A percentile compares a stretch with the other conserved stretches of the same genome.
These are phyloP conservation scores for Microcebus ravelobensis DNA, from an alignment of 2,113 vertebrate species.

Conservation along the genomic window DNA sequence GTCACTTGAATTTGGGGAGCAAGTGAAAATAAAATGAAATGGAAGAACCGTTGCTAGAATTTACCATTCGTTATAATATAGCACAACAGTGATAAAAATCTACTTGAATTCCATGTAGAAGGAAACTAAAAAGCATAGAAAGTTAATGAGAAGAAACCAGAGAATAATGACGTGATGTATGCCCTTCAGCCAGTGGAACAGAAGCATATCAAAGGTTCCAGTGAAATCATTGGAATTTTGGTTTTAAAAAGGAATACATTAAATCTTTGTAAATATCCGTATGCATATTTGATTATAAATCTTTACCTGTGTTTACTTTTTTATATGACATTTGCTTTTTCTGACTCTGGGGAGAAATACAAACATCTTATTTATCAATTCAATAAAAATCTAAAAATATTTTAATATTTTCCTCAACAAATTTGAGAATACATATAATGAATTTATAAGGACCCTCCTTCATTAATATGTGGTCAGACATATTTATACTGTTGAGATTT, in stretches of 20 bases:
- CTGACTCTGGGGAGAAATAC: slow-evolving; percentile 52
- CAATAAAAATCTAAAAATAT: slow-evolving; percentile 79
- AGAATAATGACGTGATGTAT: not conserved
- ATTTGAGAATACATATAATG: not conserved
- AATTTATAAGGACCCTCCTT: not conserved
- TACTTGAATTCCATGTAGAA: not conserved
- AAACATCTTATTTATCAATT: slow-evolving; percentile 75
- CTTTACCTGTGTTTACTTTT: slow-evolving; percentile 68
- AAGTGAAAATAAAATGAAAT: not conserved
- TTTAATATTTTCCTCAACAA: slow-evolving; percentile 67
- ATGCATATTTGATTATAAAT: slow-evolving; percentile 56
- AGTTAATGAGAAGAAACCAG: not conserved
- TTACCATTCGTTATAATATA: not conserved
- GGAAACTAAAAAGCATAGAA: not conserved
- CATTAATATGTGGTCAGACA: not conserved
- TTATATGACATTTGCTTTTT: slow-evolving; percentile 75
- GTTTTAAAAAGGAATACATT: slow-evolving; percentile 69
- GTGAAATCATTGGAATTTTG: slow-evolving; percentile 35
- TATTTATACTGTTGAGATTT: not conserved
- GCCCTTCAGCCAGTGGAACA: not conserved
- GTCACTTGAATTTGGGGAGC: not conserved
- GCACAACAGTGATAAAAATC: not conserved
- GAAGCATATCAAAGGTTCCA: not conserved
- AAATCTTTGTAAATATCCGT: slow-evolving; percentile 71
- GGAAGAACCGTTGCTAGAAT: not conserved